These are phyloP conservation scores for Salvator merianae DNA, from an alignment of 2,113 vertebrate genomes.

Conservation along the genomic window DNA sequence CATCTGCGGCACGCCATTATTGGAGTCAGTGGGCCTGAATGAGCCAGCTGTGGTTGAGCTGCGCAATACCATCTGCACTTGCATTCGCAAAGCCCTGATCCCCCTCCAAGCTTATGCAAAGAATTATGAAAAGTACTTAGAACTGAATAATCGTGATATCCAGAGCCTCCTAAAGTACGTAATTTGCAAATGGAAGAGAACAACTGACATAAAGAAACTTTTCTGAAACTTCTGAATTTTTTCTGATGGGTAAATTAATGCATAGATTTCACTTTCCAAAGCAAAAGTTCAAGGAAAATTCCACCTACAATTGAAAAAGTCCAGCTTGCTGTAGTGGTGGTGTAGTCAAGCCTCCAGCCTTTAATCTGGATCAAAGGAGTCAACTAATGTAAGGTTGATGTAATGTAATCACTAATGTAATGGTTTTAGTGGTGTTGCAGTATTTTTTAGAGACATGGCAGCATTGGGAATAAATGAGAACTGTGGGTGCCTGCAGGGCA, in stretches of 20 bases:
- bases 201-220: background rate
- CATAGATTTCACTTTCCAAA: background rate
- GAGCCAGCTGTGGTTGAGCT: constrained; percentile 82
- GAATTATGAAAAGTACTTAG: constrained; percentile 81
- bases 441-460: too few species aligned
- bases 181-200: background rate
- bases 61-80: constrained; percentile 67
- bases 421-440: too few species aligned
- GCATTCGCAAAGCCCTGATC: constrained; percentile 78
- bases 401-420: too few species aligned
- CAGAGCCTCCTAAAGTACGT: constrained; percentile 71
- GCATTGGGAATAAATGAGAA: too few species aligned
- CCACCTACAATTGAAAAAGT: too few species aligned
- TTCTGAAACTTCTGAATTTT: background rate
- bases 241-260: background rate
- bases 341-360: too few species aligned
- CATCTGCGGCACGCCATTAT: constrained; percentile 70
- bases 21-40: constrained; percentile 82
- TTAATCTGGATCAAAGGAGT: too few species aligned
- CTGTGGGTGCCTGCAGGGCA: too few species aligned
- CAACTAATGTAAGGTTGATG: too few species aligned
- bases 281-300: background rate
- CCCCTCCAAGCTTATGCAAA: constrained; percentile 85
- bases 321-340: too few species aligned
- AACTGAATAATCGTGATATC: constrained; percentile 83